Evolutionary conservation across 2,797 vertebrate genomes (phyloP).

Genomic region (Parotocinclus haroldoi): DNA sequence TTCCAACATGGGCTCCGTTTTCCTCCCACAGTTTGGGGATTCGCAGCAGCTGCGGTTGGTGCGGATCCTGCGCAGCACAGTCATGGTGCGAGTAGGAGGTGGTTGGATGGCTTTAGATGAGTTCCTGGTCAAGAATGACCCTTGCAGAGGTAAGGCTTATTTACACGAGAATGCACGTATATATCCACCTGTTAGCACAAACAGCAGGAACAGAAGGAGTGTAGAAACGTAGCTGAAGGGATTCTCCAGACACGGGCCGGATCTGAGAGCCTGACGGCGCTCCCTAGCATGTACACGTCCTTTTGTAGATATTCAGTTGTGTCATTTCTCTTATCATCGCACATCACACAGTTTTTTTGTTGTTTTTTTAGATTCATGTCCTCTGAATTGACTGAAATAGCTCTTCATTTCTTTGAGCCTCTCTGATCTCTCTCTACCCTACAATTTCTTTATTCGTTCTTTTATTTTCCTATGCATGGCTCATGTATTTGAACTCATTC

Average conservation of each 20-base stretch:
- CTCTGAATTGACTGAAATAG: constrained; percentile 25
- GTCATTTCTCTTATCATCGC: constrained; percentile 7
- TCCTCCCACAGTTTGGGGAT: constrained; percentile 84
- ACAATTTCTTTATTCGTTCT: constrained; percentile 36
- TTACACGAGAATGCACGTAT: not conserved
- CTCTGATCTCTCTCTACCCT: constrained; percentile 27
- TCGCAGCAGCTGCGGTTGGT: constrained; percentile 98
- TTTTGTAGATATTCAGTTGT: too few species aligned
- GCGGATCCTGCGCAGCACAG: constrained; percentile 93
- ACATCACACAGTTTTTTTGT: too few species aligned
- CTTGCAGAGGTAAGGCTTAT: constrained; percentile 88
- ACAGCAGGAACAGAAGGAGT: constrained; percentile 1
- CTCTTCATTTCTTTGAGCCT: constrained; percentile 10
- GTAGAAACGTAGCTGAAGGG: constrained; percentile 10
- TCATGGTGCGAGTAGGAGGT: constrained; percentile 96
- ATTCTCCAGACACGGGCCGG: not conserved
- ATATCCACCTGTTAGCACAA: constrained; percentile 1
- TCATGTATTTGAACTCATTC: constrained; percentile 25
- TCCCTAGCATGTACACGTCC: too few species aligned
- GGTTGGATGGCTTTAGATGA: constrained; percentile 99
- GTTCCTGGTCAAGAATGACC: constrained; percentile 96
- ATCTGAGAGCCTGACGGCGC: constrained; percentile 3
- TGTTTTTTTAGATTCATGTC: too few species aligned
- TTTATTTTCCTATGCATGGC: constrained; percentile 43
- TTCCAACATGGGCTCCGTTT: not conserved